These are phyloP conservation scores for Kryptolebias marmoratus DNA, from an alignment of 2,113 vertebrate genomes.

Conservation along the genomic window DNA sequence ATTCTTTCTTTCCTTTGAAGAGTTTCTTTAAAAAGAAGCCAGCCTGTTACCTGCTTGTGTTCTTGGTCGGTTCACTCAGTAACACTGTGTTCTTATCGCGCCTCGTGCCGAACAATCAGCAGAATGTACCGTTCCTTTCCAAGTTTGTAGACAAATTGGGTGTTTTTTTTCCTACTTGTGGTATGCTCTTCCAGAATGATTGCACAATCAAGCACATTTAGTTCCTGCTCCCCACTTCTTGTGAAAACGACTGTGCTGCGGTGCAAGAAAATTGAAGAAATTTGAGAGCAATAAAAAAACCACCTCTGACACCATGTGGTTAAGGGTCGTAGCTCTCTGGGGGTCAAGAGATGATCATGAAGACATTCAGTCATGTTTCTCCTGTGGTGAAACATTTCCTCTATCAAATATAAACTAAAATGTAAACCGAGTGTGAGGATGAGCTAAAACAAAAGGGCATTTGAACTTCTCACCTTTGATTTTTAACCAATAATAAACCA, in stretches of 20 bases:
- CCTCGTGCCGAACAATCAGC: neutral
- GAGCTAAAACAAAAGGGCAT: neutral
- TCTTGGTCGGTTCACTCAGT: neutral
- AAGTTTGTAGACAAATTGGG: neutral
- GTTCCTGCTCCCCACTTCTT: neutral
- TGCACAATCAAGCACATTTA: neutral
- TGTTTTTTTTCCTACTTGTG: constrained; percentile 1
- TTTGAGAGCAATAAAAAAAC: neutral
- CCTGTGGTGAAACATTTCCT: neutral
- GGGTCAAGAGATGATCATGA: too few relatives aligned
- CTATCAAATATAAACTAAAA: too few relatives aligned
- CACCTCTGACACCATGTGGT: neutral
- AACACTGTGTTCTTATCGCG: neutral
- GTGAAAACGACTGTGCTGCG: neutral
- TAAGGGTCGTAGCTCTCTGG: neutral
- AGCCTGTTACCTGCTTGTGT: neutral
- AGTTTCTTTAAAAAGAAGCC: neutral
- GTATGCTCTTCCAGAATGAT: neutral
- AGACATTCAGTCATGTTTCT: neutral
- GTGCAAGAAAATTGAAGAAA: neutral
- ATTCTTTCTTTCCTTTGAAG: neutral
- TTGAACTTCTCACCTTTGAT: too few relatives aligned
- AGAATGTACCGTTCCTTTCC: constrained; percentile 11
- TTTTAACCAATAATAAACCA: too few relatives aligned
- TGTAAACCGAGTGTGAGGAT: too few relatives aligned